Base-by-base conservation (phyloP, 2,888 invertebrate species). In the Leptopilina syphax region DNA sequence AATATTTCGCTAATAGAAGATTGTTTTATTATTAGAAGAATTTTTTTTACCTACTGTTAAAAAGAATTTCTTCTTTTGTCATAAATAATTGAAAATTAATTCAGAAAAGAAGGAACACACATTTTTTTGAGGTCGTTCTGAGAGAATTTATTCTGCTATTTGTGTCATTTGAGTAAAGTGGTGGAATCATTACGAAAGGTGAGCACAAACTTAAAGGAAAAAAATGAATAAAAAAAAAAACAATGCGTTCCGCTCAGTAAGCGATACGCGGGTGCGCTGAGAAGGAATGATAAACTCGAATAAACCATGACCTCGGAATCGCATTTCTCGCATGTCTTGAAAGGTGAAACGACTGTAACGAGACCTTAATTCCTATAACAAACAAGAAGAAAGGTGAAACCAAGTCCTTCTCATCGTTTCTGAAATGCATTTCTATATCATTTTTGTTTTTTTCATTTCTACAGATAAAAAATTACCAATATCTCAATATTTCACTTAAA, bases 301-400 rank as follows among this genome's bases (percentile, higher is more conserved):
- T 73, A 73, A 73, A 73, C 54, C 54, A 54, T 73, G 73, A 57
- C 41, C 73, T 57, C 10, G 73, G 73, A 73, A 57, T 73, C 57
- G 73, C 73, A n/a, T 57, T 34, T 73, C 73, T 73, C 57, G 73
- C 57, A 73, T 73, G 57, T 73, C 57, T 44, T 57, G 73, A 73
- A 73, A 73, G 73, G 10, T 54, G 57, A 73, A 73, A 57, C 57
- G 57, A 27, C 12, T 70, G 73, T 41, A 41, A 73, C 41, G 54
- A 70, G 34, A 70, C 27, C 70, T 54, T 70, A 54, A 54, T 70
- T 54, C 70, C 8, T 54, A 34, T 34, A 13, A 27, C 73, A 73
- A 73, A 73, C 73, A 73, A 34, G 34, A 57, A n/a, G 70, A 73
- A 73, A 73, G 34, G n/a, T 57, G 57, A 73, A 41, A 57, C 73